Evolutionary conservation across 30 jellyfish, hydroid and myxozoan species (phyloP).

Genomic region (Aurelia aurita complex sp. Pacific): DNA sequence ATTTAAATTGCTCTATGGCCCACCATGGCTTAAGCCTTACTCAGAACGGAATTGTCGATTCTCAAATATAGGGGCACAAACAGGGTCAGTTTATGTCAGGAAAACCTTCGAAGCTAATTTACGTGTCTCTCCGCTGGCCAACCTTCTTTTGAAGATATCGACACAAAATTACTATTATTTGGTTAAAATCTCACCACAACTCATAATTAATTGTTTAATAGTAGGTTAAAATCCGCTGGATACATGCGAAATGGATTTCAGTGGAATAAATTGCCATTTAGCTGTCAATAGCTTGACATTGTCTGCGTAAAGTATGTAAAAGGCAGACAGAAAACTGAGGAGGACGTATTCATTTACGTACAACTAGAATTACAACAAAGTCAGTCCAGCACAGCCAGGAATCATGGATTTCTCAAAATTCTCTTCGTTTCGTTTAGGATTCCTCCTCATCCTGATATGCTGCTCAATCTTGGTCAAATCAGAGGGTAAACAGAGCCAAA

Average conservation of each 20-base stretch:
- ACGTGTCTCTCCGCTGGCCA: constrained; percentile 29
- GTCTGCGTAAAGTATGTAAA: neutral
- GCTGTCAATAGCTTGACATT: constrained; percentile 62
- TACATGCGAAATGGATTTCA: constrained; percentile 52
- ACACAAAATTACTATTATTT: constrained; percentile 36
- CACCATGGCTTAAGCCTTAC: no score
- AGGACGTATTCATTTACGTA: neutral
- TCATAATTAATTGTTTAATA: constrained; percentile 48
- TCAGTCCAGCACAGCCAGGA: neutral
- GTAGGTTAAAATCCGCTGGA: constrained; percentile 31
- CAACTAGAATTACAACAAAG: no score
- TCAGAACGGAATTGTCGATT: no score
- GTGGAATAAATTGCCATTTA: constrained; percentile 21
- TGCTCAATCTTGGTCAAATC: constrained; percentile 36
- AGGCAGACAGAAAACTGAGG: neutral
- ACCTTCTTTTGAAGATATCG: constrained; percentile 40
- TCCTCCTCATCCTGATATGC: constrained; percentile 39
- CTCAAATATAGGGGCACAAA: no score
- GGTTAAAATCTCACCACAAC: constrained; percentile 37
- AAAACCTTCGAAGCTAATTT: constrained; percentile 18
- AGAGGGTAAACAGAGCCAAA: constrained; percentile 51
- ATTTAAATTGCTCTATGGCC: no score
- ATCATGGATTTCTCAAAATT: neutral
- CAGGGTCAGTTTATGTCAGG: neutral
- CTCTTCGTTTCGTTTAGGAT: constrained; percentile 26